A percentile compares a stretch with the other conserved stretches of the same genome.
Evolutionary conservation across 2,797 vertebrate species (phyloP).

Genomic region (Protonibea diacanthus): DNA sequence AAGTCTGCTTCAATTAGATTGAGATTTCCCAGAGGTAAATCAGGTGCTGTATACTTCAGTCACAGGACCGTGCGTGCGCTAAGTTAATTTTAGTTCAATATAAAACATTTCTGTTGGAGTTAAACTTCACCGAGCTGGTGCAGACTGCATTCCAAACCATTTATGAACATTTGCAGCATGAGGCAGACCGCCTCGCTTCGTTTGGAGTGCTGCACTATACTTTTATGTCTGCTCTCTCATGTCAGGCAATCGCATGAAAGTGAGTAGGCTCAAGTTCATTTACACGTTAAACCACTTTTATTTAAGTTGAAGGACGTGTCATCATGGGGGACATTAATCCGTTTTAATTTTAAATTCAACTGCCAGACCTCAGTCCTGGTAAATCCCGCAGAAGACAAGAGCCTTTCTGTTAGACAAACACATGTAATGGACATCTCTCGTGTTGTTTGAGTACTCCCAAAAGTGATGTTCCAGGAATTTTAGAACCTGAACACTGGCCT

Average conservation of each 20-base stretch:
- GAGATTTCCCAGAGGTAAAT: conserved; percentile 60
- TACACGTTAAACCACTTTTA: not conserved
- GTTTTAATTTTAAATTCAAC: not conserved
- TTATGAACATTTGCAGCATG: conserved; percentile 81
- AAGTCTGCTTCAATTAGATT: conserved; percentile 52
- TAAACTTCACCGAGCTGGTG: conserved; percentile 60
- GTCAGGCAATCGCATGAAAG: conserved; percentile 33
- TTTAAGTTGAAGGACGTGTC: not conserved
- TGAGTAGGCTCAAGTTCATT: conserved; percentile 24
- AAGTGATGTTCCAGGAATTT: conserved; percentile 59
- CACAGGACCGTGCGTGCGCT: conserved; percentile 44
- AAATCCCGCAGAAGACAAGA: conserved; percentile 4
- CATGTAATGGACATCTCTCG: conserved; percentile 12
- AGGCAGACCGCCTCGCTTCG: conserved; percentile 42
- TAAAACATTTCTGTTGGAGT: conserved; percentile 69
- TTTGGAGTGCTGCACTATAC: conserved; percentile 42
- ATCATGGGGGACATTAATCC: not conserved
- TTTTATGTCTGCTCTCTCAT: conserved; percentile 44
- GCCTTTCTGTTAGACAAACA: conserved; percentile 6
- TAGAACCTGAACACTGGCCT: conserved; percentile 38
- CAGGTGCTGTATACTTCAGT: conserved; percentile 51
- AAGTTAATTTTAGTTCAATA: conserved; percentile 78
- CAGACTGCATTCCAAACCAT: conserved; percentile 83
- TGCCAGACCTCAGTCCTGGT: conserved; percentile 5
- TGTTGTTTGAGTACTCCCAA: conserved; percentile 41